Evolutionary conservation across 2,888 invertebrate genomes (phyloP), one percentile per base, ranked within the genome.

Genomic region (Rhingia rostrata): DNA sequence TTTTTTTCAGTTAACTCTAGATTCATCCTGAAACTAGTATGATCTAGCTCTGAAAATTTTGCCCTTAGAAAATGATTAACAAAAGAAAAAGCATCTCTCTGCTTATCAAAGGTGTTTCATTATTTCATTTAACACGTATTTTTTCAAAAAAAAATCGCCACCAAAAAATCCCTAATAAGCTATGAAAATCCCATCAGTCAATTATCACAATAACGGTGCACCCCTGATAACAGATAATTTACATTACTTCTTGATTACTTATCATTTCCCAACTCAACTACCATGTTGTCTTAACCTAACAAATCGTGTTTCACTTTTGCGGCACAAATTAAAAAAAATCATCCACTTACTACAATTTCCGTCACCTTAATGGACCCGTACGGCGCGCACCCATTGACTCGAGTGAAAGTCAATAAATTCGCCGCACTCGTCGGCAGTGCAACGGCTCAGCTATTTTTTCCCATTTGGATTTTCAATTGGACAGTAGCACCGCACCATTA

Each of bases 341-440:
- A 49, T 60, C 49, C 32, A 58, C 43, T 58, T 56, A 64, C 64
- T 56, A 61, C 10, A 37, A 60, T 69, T 74, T 45, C 56, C 58
- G 63, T 63, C 69, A 60, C 32, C 61, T 73, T 47, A 73, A 73
- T 67, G 14, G 47, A 39, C 56, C 56, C 64, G 33, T 33, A 12
- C 35, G 22, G 54, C 47, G 47, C 47, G 10, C 53, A 60, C 51
- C 51, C 49, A 73, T 64, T 37, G 10, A 51, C 60, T 60, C 60
- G 22, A 82, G 81, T 66, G 81, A 82, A 82, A 82, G 75, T 77
- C 53, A 61, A 80, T 74, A 63, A 61, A 74, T 69, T 60, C 43
- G 35, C 22, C 9, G 22, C 51, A 22, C 41, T 39, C 60, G 41
- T 14, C 41, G 30, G 12, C 14, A 41, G 66, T 61, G 22, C 12